Evolutionary conservation across 2,797 vertebrate species (phyloP).

Genomic region (Chelidonichthys spinosus): DNA sequence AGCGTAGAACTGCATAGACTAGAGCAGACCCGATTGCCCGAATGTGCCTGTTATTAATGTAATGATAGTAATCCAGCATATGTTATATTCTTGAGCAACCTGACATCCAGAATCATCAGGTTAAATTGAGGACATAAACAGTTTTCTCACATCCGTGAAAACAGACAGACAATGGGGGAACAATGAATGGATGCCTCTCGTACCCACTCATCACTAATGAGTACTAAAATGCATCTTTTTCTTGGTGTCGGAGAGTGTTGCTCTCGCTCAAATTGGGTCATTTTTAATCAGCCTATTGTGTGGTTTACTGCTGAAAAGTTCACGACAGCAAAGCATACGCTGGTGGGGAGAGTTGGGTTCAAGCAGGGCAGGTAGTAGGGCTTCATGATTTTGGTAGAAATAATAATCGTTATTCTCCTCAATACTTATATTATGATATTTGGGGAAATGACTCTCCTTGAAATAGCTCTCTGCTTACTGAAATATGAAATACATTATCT

Average conservation of each 20-base stretch:
- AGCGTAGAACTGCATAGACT: conserved; percentile 27
- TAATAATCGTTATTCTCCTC: not conserved
- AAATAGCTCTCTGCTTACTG: not conserved
- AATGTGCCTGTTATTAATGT: conserved; percentile 1
- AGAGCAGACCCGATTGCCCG: conserved; percentile 26
- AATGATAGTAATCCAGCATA: not conserved
- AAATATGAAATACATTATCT: not conserved
- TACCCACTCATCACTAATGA: conserved; percentile 28
- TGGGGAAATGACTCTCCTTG: not conserved
- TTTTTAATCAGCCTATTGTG: conserved; percentile 15
- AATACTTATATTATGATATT: not conserved
- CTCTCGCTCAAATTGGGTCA: conserved; percentile 10
- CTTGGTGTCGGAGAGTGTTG: conserved; percentile 7
- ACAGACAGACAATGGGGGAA: not conserved
- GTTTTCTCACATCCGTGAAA: conserved; percentile 24
- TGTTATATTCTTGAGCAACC: not conserved
- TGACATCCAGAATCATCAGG: conserved; percentile 3
- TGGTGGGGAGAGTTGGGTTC: conserved; percentile 2
- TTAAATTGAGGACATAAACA: conserved; percentile 8
- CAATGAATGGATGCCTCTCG: conserved; percentile 4
- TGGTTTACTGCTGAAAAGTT: conserved; percentile 18
- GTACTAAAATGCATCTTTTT: conserved; percentile 38
- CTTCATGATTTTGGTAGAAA: conserved; percentile 2
- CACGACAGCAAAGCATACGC: not conserved
- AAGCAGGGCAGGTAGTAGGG: not conserved